Evolutionary conservation across 2,113 vertebrate genomes (phyloP), one percentile per base, ranked within the genome.

Genomic region (Fregata magnificens): DNA sequence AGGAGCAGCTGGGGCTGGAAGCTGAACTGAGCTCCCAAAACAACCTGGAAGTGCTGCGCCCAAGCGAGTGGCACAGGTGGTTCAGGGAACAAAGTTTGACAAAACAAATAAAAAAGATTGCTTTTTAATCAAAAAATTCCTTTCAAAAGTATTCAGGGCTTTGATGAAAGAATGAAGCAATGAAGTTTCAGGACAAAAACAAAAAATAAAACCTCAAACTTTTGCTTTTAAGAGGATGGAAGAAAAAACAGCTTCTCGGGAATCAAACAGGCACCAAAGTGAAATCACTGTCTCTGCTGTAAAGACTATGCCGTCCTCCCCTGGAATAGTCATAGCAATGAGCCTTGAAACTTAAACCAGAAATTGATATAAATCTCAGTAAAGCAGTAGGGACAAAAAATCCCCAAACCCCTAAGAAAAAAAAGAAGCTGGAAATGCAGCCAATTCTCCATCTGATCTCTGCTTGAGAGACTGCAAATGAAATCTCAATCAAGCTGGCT

Each of bases 51-150:
- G 19, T 22, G 65, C 47, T 76, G 63, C 1, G 2, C 29, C 55
- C 83, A 77, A 56, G 78, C 1, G 7, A 67, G 21, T 5, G 8
- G 73, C 66, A 53, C 71, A 82, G 28, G 62, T 93, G 78, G 55
- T 73, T 82, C 62, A 53, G 74, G 49, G 90, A 72, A 76, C 10
- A 49, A 93, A 65, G 78, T 69, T 4, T 59, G 82, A 84, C 36
- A 86, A 88, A 97, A 42, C 53, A 84, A 94, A 88, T 31, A 87
- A 59, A 72, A 86, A 61, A 44, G 19, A 80, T 73, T 73, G 44
- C 32, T 83, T 90, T 87, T 84, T 90, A 95, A 95, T 96, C 0
- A 78, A 97, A 92, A 95, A 94, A 95, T 88, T 92, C 92, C 63
- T 94, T 93, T 86, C 90, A 25, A 42, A 95, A 86, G 50, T 66